Base-by-base conservation (phyloP, 2,888 invertebrate genomes). In the Unio pictorum region DNA sequence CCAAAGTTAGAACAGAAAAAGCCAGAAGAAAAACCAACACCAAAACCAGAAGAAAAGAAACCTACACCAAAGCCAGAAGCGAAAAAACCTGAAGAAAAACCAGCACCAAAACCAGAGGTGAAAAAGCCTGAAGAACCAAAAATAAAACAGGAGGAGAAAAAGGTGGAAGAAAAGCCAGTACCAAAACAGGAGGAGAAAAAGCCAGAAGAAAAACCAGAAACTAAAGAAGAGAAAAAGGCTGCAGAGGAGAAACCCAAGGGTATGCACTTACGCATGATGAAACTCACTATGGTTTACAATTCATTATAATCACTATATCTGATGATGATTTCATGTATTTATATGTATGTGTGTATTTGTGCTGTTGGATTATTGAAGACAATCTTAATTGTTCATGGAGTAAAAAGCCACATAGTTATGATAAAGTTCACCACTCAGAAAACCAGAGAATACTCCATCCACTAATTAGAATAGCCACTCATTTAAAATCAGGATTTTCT, bases 1-100 rank as follows among this genome's bases (percentile, higher is more conserved):
- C 61, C 57, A 55, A 59, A 72, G 56, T 55, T 59, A 55, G 66
- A 73, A 56, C 63, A 67, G 55, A 65, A 64, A 23, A 64, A 67
- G 56, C 65, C 66, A 15, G 64, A 67, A 34, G 56, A 45, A 58
- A 65, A 58, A 61, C 45, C 55, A 1, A 64, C 65, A 34, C 73
- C 55, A 67, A 66, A 68, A 56, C 61, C 63, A 26, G 73, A 74
- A 26, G 66, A 71, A 57, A 67, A 72, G 54, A 71, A 74, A 58
- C 57, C 54, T 23, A 45, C 58, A 4, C 63, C 67, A 58, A 69
- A 73, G 65, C 58, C 57, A 34, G 66, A 66, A 28, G 62, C 55
- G 28, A 66, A 69, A n/a, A 72, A 75, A 64, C 75, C 74, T 60
- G 68, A 67, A 20, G 67, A 71, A 61, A 72, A 76, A 64, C 63